Percentiles rank a stretch among this genome's conserved stretches.
phyloP scores from a whole-genome alignment of 35 echinoderm and acorn worm species.

The Stichopus chloronotus region DNA sequence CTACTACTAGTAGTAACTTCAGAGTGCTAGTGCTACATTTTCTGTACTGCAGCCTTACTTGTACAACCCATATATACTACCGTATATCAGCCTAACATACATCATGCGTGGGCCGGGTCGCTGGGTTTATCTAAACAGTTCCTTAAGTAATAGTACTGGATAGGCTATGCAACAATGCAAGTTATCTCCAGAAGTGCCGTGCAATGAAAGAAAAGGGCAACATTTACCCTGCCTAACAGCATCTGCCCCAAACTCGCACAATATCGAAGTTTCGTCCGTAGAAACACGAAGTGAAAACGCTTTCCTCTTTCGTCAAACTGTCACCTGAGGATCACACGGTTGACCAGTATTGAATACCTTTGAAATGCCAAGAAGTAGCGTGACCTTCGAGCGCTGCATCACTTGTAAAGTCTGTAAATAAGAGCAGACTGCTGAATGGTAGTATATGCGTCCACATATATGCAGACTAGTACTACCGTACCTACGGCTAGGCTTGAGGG shows the following conservation, averaged over 20 bases:
- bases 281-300: neutral
- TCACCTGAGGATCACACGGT: neutral
- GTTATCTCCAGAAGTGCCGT: too few relatives aligned
- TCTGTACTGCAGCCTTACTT: neutral
- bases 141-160: too few relatives aligned
- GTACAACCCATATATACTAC: neutral
- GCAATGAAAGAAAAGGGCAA: neutral
- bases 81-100: neutral
- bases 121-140: too few relatives aligned
- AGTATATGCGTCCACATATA: too few relatives aligned
- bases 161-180: too few relatives aligned
- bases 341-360: neutral
- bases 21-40: neutral
- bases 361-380: neutral
- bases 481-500: too few relatives aligned
- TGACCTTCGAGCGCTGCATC: too few relatives aligned
- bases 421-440: too few relatives aligned
- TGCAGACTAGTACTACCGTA: too few relatives aligned
- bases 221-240: neutral
- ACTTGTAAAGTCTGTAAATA: too few relatives aligned
- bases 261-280: neutral
- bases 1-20: too few relatives aligned
- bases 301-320: too few relatives aligned
- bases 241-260: neutral
- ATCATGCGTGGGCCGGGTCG: neutral